A percentile compares a stretch with the other conserved stretches of the same genome.
Evolutionary conservation across 2,113 vertebrate species (phyloP).

Genomic region (Motacilla tschutschensis): DNA sequence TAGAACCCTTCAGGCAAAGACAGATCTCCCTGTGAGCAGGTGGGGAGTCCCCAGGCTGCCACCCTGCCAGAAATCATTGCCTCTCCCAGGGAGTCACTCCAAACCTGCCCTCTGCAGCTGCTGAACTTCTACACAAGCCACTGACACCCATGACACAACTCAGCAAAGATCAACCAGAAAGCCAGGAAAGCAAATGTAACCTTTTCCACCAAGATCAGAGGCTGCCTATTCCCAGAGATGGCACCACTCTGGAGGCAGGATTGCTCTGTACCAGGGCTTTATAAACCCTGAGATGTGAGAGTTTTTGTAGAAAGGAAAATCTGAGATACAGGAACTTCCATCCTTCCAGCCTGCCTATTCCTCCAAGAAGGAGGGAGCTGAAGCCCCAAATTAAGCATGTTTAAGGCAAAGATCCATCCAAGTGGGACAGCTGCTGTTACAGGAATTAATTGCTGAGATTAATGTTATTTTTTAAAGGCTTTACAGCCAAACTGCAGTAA

Average conservation of each 20-base stretch:
- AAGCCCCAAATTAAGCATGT: background rate
- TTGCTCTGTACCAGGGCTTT: background rate
- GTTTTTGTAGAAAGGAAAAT: background rate
- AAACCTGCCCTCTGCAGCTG: background rate
- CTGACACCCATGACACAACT: background rate
- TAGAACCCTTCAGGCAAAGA: background rate
- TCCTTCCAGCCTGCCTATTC: background rate
- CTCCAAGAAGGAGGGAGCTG: background rate
- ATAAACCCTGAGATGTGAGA: rapidly evolving
- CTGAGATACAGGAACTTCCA: background rate
- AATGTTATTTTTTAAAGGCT: background rate
- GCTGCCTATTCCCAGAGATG: background rate
- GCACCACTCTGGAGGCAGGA: background rate
- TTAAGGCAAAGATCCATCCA: background rate
- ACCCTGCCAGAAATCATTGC: background rate
- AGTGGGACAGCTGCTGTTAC: background rate
- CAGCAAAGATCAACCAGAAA: background rate
- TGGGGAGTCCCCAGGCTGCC: background rate
- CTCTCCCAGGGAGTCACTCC: background rate
- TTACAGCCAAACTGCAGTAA: background rate
- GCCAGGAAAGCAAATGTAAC: background rate
- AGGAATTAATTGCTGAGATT: background rate
- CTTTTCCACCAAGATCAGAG: background rate
- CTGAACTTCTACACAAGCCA: background rate
- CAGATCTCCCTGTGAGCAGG: background rate